Percentiles rank a stretch among this genome's conserved stretches.
These are phyloP conservation scores for Scolopax rusticola DNA, from an alignment of 2,797 vertebrate species.

Conservation along the genomic window DNA sequence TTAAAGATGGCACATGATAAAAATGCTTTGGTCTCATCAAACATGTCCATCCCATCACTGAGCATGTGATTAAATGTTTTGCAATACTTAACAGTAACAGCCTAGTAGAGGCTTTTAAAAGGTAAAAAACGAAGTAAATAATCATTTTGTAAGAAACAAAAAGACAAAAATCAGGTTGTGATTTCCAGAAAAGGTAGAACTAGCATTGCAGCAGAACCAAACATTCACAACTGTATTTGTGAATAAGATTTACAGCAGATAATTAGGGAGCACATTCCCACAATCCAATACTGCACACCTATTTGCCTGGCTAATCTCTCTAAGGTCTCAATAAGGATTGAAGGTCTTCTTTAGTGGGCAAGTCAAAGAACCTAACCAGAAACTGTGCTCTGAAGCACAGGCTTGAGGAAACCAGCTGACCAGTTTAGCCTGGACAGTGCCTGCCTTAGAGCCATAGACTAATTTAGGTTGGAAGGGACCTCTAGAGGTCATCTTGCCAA, in stretches of 20 bases:
- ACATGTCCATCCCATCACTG: neutral
- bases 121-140: neutral
- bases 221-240: neutral
- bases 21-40: neutral
- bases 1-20: neutral
- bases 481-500: neutral
- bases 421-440: neutral
- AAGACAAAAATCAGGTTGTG: neutral
- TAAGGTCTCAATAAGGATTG: neutral
- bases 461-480: neutral
- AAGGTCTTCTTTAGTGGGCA: neutral
- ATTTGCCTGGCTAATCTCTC: neutral
- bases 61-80: neutral
- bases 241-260: neutral
- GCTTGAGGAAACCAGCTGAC: neutral
- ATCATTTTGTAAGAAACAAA: neutral
- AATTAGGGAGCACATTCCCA: neutral
- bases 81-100: neutral
- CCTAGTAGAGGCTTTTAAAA: neutral
- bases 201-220: neutral
- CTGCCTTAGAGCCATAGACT: neutral
- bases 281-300: neutral
- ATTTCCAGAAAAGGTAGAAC: neutral
- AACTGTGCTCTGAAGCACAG: neutral
- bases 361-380: neutral